Base-by-base conservation (phyloP, 2,797 vertebrate genomes). In the Lacerta bilineata region DNA sequence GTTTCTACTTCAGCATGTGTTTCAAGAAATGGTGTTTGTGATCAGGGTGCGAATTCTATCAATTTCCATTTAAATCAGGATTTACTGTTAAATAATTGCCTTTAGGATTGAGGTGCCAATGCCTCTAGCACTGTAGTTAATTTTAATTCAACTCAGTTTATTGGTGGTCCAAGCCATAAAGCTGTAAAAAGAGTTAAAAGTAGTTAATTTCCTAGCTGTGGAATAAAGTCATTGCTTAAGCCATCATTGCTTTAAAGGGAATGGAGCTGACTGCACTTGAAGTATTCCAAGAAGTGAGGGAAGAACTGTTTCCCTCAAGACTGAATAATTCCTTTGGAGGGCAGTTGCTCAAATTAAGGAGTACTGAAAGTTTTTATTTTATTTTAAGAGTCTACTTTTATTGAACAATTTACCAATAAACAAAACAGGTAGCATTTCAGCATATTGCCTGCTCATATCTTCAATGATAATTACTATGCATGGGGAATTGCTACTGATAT, bases 191-290 rank as follows among this genome's bases (percentile, higher is more conserved):
- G 2, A 55, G 11, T 66, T 81, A 76, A 88, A 29, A 29, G 61
- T 69, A 50, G 25, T 66, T 92, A 64, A 75, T 90, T 88, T 39
- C 82, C 89, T 39, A 83, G 4, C 29, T 84, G 6, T 85, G 87
- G 68, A 85, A 41, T 61, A 80, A 0, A 85, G n/a, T 50, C 69
- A 78, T 79, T 79, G 20, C 25, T 84, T 39, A 83, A 79, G 61
- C 3, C 23, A 4, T 64, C 84, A 18, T 27, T 90, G 50, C 86
- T 83, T 80, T 75, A 87, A 90, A 39, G 29, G 1, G 25, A 2
- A 3, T 71, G 25, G 61, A 68, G 88, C 18, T 82, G 50, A 80
- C 50, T 90, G 46, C 25, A 93, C 72, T 59, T 91, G 33, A 78
- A 77, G 64, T 18, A 84, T 43, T 83, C 43, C 86, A 89, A 87